A percentile compares a stretch with the other conserved stretches of the same genome.
Conservation (phyloP, 2,797 vertebrate genomes). For the Falco novaeseelandiae region DNA sequence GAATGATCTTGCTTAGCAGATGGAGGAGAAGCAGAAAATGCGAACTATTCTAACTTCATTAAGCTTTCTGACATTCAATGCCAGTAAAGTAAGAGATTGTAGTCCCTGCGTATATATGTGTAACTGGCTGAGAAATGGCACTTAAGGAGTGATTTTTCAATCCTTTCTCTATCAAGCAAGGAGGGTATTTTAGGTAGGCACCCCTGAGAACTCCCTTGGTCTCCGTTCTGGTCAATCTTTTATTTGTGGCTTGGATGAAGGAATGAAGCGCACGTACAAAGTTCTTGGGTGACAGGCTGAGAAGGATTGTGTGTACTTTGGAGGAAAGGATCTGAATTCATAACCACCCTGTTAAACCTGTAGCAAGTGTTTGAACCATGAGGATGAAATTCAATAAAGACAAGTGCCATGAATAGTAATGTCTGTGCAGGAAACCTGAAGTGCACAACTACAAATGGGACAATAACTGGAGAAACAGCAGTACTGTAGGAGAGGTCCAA, state of each 20-base stretch:
- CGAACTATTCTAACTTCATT: neutral
- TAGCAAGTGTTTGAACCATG: neutral
- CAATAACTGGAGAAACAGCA: neutral
- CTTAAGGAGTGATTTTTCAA: neutral
- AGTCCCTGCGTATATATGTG: neutral
- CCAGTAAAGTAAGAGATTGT: neutral
- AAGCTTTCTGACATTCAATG: neutral
- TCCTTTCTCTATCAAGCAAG: neutral
- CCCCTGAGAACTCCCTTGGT: neutral
- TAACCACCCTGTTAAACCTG: neutral
- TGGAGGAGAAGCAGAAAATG: neutral
- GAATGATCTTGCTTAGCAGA: neutral
- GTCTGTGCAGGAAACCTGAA: neutral
- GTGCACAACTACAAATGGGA: neutral
- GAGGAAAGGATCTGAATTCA: neutral
- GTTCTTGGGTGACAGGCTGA: neutral
- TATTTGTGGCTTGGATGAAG: neutral
- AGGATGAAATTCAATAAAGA: neutral
- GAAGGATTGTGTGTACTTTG: neutral
- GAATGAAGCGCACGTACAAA: rapidly evolving
- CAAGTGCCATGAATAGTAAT: neutral
- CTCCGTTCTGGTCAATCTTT: neutral
- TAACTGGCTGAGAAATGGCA: neutral
- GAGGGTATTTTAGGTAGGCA: neutral
- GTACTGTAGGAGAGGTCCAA: slow-evolving; percentile 14